Conservation (phyloP, 2,888 invertebrate species). For the Nymphalis polychloros region DNA sequence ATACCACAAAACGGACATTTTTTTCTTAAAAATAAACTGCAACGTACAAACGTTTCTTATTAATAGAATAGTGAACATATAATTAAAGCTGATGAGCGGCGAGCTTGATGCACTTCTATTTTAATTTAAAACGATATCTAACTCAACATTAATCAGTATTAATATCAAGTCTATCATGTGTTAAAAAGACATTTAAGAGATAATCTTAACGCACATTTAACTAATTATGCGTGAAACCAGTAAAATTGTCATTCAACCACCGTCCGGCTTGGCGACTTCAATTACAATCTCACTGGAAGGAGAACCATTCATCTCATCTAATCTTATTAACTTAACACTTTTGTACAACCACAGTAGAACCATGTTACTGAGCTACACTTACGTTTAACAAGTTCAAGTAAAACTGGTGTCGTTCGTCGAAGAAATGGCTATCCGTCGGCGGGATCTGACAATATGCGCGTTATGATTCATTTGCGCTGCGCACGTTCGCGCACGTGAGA, state of each 20-base stretch:
- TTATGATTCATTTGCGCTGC: slow-evolving; percentile 12
- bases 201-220: slow-evolving; percentile 13
- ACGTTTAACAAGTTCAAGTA: not conserved
- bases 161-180: not conserved
- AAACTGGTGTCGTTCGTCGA: not conserved
- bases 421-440: slow-evolving; percentile 8
- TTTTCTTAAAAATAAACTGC: no score
- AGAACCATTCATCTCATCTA: slow-evolving; percentile 18
- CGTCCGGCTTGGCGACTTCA: slow-evolving; percentile 19
- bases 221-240: slow-evolving; percentile 14
- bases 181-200: slow-evolving; percentile 6
- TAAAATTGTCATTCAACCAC: slow-evolving; percentile 15
- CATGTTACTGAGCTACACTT: not conserved
- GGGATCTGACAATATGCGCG: slow-evolving; percentile 10
- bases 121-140: not conserved
- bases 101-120: no score
- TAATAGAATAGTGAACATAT: not conserved
- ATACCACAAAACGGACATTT: no score
- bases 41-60: not conserved
- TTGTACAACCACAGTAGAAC: not conserved
- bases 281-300: slow-evolving; percentile 15
- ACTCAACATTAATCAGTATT: not conserved
- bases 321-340: slow-evolving; percentile 29
- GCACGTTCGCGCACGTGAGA: slow-evolving; percentile 5
- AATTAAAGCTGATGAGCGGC: no score